phyloP scores from a whole-genome alignment of 2,113 vertebrate species.

The Thalassarche chlororhynchos region DNA sequence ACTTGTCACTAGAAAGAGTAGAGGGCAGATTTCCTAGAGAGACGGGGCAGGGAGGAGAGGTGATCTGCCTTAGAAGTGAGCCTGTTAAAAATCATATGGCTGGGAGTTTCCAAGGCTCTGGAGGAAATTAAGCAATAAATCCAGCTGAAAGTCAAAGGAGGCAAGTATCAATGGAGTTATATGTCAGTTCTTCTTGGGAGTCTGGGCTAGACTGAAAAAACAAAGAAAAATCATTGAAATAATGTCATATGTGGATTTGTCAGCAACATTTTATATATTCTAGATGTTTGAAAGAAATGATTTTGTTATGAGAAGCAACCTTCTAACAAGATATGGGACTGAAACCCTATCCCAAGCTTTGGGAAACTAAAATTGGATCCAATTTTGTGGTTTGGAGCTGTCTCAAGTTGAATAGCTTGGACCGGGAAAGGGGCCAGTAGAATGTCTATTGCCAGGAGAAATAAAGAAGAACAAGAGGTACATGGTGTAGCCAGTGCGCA shows the following conservation, averaged over 20 bases:
- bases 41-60: neutral
- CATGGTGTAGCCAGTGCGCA: neutral
- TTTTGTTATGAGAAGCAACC: neutral
- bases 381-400: neutral
- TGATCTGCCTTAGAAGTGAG: neutral
- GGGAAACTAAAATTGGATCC: conserved; percentile 1
- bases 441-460: neutral
- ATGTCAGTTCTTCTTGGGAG: neutral
- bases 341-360: neutral
- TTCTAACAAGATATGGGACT: neutral
- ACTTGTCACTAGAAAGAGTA: neutral
- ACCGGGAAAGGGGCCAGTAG: neutral
- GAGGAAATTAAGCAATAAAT: neutral
- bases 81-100: neutral
- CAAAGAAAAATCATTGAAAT: neutral
- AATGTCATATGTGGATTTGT: neutral
- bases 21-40: neutral
- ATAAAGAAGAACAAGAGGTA: neutral
- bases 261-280: neutral
- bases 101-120: neutral
- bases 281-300: neutral
- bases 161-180: neutral
- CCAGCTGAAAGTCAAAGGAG: neutral
- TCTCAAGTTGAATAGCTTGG: neutral
- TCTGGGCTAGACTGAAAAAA: neutral